A percentile compares a stretch with the other conserved stretches of the same genome.
phyloP scores from a whole-genome alignment of 1,140 invertebrate species.

The Bombus haemorrhoidalis region DNA sequence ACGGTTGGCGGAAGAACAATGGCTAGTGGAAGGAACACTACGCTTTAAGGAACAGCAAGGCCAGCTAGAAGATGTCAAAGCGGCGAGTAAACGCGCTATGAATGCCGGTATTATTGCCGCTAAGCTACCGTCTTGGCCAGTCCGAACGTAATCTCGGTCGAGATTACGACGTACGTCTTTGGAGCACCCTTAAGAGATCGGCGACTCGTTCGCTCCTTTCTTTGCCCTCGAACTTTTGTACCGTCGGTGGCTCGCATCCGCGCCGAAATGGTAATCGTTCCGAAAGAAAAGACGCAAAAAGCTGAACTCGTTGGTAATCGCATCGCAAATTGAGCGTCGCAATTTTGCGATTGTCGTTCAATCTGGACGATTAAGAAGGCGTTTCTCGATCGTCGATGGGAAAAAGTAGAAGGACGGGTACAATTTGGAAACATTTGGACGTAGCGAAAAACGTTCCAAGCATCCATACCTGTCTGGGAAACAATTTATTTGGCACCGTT shows the following conservation, averaged over 20 bases:
- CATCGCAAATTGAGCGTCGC: neutral
- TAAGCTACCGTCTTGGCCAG: slow-evolving; percentile 50
- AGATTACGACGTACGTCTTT: slow-evolving; percentile 60
- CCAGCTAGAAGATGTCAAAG: neutral
- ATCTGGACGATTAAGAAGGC: neutral
- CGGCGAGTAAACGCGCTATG: slow-evolving; percentile 44
- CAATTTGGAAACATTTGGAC: neutral
- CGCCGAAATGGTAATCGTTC: neutral
- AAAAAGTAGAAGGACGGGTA: rapidly evolving
- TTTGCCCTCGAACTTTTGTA: no score
- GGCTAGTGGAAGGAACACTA: neutral
- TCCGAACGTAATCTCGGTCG: slow-evolving; percentile 53
- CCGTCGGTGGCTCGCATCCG: no score
- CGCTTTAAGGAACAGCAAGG: neutral
- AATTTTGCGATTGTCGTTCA: neutral
- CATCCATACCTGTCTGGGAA: neutral
- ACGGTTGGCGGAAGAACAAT: slow-evolving; percentile 52
- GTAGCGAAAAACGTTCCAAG: neutral
- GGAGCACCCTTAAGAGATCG: neutral
- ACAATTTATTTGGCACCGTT: neutral
- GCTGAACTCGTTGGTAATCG: neutral
- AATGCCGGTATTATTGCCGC: slow-evolving; percentile 55
- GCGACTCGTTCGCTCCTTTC: neutral
- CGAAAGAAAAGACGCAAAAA: neutral
- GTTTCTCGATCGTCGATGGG: neutral